These are phyloP conservation scores for Drosophila suzukii DNA, from an alignment of 1,140 invertebrate species.

Conservation along the genomic window DNA sequence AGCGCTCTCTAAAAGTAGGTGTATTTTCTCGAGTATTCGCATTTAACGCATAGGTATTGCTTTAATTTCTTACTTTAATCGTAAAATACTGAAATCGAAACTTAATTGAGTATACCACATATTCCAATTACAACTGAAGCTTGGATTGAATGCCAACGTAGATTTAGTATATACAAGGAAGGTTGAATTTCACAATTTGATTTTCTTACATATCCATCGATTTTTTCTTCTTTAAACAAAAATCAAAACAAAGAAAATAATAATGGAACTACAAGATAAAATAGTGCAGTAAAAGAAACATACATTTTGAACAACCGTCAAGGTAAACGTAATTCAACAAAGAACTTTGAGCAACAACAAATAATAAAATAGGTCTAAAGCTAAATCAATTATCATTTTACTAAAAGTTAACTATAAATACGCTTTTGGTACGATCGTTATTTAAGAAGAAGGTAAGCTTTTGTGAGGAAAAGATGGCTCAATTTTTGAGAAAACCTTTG, in stretches of 20 bases:
- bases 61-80: slow-evolving; percentile 53
- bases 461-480: slow-evolving; percentile 17
- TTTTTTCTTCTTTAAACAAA: slow-evolving; percentile 18
- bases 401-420: slow-evolving; percentile 53
- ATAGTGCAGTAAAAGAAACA: slow-evolving; percentile 15
- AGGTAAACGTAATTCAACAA: slow-evolving; percentile 31
- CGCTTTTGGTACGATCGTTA: slow-evolving; percentile 76
- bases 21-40: slow-evolving; percentile 28
- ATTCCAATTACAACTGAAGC: slow-evolving; percentile 11
- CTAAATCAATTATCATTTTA: slow-evolving; percentile 49
- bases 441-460: slow-evolving; percentile 49
- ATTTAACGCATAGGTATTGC: slow-evolving; percentile 62
- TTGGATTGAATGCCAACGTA: slow-evolving; percentile 37
- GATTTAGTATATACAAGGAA: slow-evolving; percentile 60
- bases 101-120: slow-evolving; percentile 36
- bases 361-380: slow-evolving; percentile 16
- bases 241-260: slow-evolving; percentile 34
- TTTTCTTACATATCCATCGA: slow-evolving; percentile 24
- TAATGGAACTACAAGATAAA: slow-evolving; percentile 67
- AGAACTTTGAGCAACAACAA: slow-evolving; percentile 35
- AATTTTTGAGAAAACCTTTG: too few species aligned
- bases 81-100: slow-evolving; percentile 63
- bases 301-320: slow-evolving; percentile 12
- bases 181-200: slow-evolving; percentile 19
- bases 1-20: slow-evolving; percentile 47